Evolutionary conservation across 2,113 vertebrate genomes (phyloP), one percentile per base, ranked within the genome.

Genomic region (Cacatua alba): DNA sequence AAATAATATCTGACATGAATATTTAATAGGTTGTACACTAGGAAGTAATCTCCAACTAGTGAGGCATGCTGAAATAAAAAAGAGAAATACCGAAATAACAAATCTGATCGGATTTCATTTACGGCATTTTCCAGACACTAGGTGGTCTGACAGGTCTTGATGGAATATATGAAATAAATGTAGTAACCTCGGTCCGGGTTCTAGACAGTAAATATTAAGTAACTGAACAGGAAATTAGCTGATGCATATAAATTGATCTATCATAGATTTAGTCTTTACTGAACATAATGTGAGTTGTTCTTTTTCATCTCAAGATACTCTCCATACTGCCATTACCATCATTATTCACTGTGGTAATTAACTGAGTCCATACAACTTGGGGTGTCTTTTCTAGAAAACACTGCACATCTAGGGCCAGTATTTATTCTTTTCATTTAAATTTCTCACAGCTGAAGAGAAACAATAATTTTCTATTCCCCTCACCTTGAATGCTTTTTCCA

Each of bases 1-100:
- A 97, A 97, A 97, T 94, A 96, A 93, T 94, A 92, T 94, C 87
- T 96, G 91, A 94, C 95, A 96, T 97, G 95, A 97, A 97, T 97
- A 97, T 96, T 97, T 96, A 97, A 97, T 93, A 90, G 89, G 84
- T 91, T 84, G 60, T 97, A 93, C 94, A 97, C 87, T 95, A 94
- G 74, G 88, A 93, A 96, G 86, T 94, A 97, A 97, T 95, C 96
- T 92, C 89, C 82, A 89, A 37, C 79, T 94, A 89, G 89, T 63
- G 67, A 71, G 70, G 72, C 92, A 90, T 89, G 77, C 87, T 91
- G 53, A 97, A 96, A 91, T 0, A 20, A 86, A 59, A 74, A 79
- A 49, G 59, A 82, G 83, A 88, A 95, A 85, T 59, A 86, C 52
- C 53, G 52, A 92, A 93, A 83, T 76, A 95, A 81, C 63, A 88